Evolutionary conservation across 2,113 vertebrate species (phyloP).

Genomic region (Hiodon alosoides): DNA sequence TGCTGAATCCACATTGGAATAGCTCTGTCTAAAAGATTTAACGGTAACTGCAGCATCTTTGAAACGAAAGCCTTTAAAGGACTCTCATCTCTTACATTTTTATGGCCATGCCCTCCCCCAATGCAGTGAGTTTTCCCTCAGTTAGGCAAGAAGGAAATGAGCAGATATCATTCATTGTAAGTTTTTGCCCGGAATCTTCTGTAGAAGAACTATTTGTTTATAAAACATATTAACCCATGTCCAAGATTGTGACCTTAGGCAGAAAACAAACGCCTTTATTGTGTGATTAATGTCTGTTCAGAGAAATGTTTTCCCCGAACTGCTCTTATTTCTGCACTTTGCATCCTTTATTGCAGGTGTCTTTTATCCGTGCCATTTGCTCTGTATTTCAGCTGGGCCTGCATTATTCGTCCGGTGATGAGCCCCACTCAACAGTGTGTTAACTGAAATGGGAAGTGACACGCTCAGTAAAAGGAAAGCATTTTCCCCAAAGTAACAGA

Average conservation of each 20-base stretch:
- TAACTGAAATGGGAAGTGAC: constrained; percentile 83
- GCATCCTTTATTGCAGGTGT: neutral
- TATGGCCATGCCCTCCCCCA: neutral
- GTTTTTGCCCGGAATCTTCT: constrained; percentile 25
- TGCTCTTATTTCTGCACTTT: neutral
- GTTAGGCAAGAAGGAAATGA: constrained; percentile 7
- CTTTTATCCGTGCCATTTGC: constrained; percentile 9
- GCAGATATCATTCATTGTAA: constrained; percentile 1
- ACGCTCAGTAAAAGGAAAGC: constrained; percentile 76
- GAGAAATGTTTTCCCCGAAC: constrained; percentile 2
- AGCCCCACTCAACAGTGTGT: constrained; percentile 64
- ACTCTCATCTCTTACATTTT: constrained; percentile 24
- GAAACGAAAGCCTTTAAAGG: constrained; percentile 35
- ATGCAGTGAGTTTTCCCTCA: neutral
- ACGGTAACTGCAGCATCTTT: constrained; percentile 39
- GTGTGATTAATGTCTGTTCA: constrained; percentile 10
- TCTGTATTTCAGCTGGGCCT: constrained; percentile 46
- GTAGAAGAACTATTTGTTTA: constrained; percentile 38
- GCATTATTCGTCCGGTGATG: constrained; percentile 63
- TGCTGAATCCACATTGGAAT: constrained; percentile 37
- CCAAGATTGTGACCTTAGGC: constrained; percentile 27
- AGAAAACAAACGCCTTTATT: constrained; percentile 16
- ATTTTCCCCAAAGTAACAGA: constrained; percentile 60
- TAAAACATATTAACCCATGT: constrained; percentile 34
- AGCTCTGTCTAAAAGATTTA: constrained; percentile 39